These are phyloP conservation scores for Trilocha varians DNA, from an alignment of 2,888 invertebrate genomes.

Conservation along the genomic window DNA sequence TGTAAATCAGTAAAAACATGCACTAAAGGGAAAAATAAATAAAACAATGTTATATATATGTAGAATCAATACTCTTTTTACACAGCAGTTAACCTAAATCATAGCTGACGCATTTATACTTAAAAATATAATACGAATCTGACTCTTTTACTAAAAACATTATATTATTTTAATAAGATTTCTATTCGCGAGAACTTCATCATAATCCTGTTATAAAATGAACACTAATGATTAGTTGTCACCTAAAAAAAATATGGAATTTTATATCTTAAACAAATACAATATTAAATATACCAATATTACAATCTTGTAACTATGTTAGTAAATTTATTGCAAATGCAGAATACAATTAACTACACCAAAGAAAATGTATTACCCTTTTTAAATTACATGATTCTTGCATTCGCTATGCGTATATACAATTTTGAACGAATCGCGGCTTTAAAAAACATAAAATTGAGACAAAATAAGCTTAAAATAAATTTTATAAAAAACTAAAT, in stretches of 20 bases:
- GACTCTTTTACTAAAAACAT: conserved; percentile 59
- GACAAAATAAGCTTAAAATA: neutral
- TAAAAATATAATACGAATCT: conserved; percentile 67
- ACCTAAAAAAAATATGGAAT: conserved; percentile 48
- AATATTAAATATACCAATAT: conserved; percentile 27
- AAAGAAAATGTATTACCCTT: conserved; percentile 18
- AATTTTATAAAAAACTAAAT: conserved; percentile 3
- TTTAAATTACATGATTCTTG: conserved; percentile 18
- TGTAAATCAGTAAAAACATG: too few relatives aligned
- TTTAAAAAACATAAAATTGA: neutral
- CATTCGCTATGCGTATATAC: conserved; percentile 47
- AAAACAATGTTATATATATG: conserved; percentile 31
- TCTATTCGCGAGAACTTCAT: conserved; percentile 51
- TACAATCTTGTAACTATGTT: conserved; percentile 30
- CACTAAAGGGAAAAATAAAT: conserved; percentile 16
- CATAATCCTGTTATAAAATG: conserved; percentile 43
- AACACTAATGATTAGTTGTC: conserved; percentile 42
- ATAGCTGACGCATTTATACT: conserved; percentile 50
- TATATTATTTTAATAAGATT: conserved; percentile 47
- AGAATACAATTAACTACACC: conserved; percentile 19
- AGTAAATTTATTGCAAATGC: conserved; percentile 9
- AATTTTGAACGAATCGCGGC: conserved; percentile 17
- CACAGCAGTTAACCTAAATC: conserved; percentile 58
- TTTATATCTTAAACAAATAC: conserved; percentile 30
- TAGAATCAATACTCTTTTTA: conserved; percentile 68